Base-by-base conservation (phyloP, 2,113 vertebrate species). In the Nyctereutes procyonoides region DNA sequence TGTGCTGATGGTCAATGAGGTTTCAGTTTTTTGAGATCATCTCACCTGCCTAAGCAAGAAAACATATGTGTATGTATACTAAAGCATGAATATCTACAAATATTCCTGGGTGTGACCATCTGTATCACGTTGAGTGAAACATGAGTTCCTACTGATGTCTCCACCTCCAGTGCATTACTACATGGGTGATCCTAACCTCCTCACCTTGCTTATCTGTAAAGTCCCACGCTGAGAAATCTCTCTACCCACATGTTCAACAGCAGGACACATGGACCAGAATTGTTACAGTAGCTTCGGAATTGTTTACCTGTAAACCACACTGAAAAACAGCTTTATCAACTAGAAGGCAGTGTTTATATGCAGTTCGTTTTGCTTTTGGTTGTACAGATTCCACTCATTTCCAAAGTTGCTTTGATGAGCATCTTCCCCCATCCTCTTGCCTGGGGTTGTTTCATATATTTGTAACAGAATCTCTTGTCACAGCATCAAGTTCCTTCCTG, bases 401-500 rank as follows among this genome's bases (percentile, higher is more conserved):
- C 28, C 73, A n/a, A 26, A 48, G 14, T 58, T 73, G 12, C 19
- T 38, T 26, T 17, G 28, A 48, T 73, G 19, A 24, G 20, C 17
- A 5, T 35, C 26, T 58, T 55, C 20, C 48, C 7, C 38, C 32
- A 30, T 4, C 4, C 32, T 7, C 12, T 26, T 26, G 11, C 0
- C 8, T 24, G n/a, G 69, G 12, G 5, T 30, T 55, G 8, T 56
- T n/a, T 71, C 17, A 4, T 16, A 19, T 13, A 26, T 48, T 32
- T 71, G 20, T 26, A 51, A 12, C 30, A 48, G n/a, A 58, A 2
- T 83, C n/a, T 48, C 79, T 92, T 58, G 51, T 71, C 30, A 62
- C 28, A 83, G 16, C 12, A 13, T 16, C 5, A 24, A 43, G 32
- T 43, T 58, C 63, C 28, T 58, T 73, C 35, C 20, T n/a, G 11